Evolutionary conservation across 2,113 vertebrate genomes (phyloP).

Genomic region (Phaethornis superciliosus): DNA sequence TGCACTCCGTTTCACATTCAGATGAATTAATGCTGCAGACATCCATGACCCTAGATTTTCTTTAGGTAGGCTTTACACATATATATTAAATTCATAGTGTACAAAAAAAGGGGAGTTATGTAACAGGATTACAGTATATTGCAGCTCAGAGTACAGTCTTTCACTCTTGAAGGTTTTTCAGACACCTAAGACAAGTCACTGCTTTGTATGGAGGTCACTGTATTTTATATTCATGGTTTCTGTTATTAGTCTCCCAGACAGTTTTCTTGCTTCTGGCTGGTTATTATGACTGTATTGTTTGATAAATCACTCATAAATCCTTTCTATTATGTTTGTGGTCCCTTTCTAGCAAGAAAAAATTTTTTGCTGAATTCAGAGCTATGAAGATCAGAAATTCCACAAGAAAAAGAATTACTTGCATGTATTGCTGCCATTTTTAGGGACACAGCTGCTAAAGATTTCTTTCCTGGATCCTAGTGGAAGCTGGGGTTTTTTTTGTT

Average conservation of each 20-base stretch:
- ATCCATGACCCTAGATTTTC: neutral
- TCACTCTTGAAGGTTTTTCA: neutral
- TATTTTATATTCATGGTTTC: conserved; percentile 48
- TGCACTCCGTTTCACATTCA: neutral
- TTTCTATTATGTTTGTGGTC: conserved; percentile 44
- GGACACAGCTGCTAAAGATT: neutral
- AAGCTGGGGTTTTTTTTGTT: neutral
- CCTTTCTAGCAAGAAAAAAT: conserved; percentile 7
- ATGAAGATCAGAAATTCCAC: conserved; percentile 15
- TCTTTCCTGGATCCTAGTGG: neutral
- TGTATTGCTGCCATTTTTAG: neutral
- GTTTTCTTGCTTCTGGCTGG: conserved; percentile 51
- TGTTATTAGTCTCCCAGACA: conserved; percentile 44
- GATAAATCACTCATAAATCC: conserved; percentile 48
- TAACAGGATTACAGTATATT: neutral
- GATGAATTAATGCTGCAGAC: neutral
- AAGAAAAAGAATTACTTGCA: neutral
- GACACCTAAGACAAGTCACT: neutral
- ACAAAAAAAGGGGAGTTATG: neutral
- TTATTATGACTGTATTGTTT: conserved; percentile 31
- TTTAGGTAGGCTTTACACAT: neutral
- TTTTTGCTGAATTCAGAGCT: neutral
- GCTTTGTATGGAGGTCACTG: neutral
- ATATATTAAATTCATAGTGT: neutral
- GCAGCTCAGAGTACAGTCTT: neutral